These are phyloP conservation scores for Leptopilina drosophilae DNA, from an alignment of 2,888 invertebrate genomes.

Conservation along the genomic window DNA sequence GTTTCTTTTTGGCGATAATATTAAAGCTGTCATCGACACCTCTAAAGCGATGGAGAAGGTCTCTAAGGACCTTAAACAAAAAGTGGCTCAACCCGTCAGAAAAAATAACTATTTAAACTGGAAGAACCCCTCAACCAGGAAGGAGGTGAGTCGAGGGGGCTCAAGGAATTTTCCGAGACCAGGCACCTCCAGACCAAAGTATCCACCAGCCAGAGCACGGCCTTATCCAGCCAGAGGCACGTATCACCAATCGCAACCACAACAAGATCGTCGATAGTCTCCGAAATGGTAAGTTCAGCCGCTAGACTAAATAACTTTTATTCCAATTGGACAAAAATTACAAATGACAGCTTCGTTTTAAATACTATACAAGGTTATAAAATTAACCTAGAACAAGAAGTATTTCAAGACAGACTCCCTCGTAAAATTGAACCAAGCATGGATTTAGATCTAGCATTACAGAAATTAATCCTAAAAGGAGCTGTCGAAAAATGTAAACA, in stretches of 20 bases:
- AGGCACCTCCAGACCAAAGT: neutral
- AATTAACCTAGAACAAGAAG: neutral
- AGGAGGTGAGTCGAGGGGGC: neutral
- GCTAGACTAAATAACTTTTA: neutral
- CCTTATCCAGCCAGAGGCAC: neutral
- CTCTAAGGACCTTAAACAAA: slow-evolving; percentile 1
- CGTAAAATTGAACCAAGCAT: neutral
- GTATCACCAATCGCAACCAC: neutral
- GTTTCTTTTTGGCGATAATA: neutral
- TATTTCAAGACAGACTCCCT: neutral
- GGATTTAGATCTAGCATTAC: neutral
- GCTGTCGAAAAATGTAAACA: slow-evolving; percentile 38
- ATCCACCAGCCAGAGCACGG: neutral
- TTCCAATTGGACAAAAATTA: neutral
- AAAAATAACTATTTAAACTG: neutral
- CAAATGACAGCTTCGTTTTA: neutral
- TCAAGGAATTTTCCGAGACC: slow-evolving; percentile 1
- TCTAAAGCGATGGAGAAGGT: slow-evolving; percentile 18
- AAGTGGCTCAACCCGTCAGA: neutral
- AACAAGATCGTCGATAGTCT: neutral
- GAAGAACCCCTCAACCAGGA: neutral
- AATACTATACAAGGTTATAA: neutral
- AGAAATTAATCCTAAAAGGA: neutral
- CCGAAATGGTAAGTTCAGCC: neutral
- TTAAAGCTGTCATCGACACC: neutral